Base-by-base conservation (phyloP, 2,113 vertebrate species). In the Anolis carolinensis region DNA sequence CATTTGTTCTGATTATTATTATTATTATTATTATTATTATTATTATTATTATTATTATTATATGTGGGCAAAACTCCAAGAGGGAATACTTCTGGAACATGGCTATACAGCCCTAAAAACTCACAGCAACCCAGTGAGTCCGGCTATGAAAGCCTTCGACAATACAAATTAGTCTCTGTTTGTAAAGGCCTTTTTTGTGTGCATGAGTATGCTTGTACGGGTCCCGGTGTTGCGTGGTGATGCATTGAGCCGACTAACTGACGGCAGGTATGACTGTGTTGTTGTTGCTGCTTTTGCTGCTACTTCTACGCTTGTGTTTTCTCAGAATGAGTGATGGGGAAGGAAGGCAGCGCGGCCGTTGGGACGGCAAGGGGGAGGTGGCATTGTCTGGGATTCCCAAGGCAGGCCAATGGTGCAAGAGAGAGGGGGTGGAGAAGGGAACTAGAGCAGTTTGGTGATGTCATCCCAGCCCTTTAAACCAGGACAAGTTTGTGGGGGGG, bases 381-480 rank as follows among this genome's bases (percentile, higher is more conserved):
- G 1, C 59, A 16, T 5, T 11, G 59, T 27, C 84, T 79, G 84
- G 84, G 84, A 86, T 86, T 72, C 67, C 84, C 84, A 79, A 30
- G 84, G 20, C 27, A 71, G 71, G 72, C 83, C 8, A 48, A 50
- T 20, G 34, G 18, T 21, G 48, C 65, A 18, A 18, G 18, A 79
- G 59, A 11, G 20, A 32, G n/a, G 44, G 25, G 48, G 18, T 2
- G n/a, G 39, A 34, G 70, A 62, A 50, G 30, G 77, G 67, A 74
- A 25, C 5, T 23, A n/a, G 85, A 20, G 13, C 39, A 30, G 5
- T 20, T 30, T 10, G 32, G 34, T 83, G 81, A 83, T 63, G 86
- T 83, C 81, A 87, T 13, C n/a, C 11, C n/a, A 7, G 67, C 81
- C n/a, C 81, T 87, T 87, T 87, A 78, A 86, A 72, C 21, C 11